Percentiles rank a stretch among this genome's conserved stretches.
Evolutionary conservation across 2,113 vertebrate genomes (phyloP).

Genomic region (Siphamia tubifer): DNA sequence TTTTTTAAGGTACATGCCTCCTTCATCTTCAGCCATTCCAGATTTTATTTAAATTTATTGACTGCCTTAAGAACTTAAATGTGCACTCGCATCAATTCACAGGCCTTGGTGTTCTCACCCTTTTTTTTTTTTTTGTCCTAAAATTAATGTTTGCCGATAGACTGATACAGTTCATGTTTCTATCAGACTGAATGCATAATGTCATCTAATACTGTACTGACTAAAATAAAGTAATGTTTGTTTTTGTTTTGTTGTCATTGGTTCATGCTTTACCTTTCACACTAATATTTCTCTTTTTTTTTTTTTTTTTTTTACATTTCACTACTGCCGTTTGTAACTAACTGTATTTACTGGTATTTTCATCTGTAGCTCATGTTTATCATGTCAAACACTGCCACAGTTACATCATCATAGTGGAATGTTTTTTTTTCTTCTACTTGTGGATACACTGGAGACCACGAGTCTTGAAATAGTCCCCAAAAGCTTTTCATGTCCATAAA

Average conservation of each 20-base stretch:
- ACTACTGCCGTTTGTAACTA: background rate
- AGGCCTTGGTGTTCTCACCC: too few species aligned
- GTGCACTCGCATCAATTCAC: too few species aligned
- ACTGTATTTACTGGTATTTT: too few species aligned
- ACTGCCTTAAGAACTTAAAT: slow-evolving; percentile 8
- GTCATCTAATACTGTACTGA: background rate
- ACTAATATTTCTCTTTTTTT: background rate
- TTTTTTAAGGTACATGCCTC: background rate
- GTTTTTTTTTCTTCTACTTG: background rate
- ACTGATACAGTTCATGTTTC: background rate
- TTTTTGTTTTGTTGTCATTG: background rate
- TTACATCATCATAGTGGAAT: background rate
- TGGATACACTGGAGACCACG: background rate
- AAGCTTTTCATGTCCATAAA: background rate
- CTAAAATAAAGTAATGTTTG: slow-evolving; percentile 4
- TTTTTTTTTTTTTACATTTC: background rate
- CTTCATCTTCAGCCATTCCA: background rate
- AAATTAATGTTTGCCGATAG: too few species aligned
- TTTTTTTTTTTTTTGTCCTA: background rate
- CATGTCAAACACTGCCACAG: background rate
- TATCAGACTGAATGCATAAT: background rate
- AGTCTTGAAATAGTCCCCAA: background rate
- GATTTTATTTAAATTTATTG: background rate
- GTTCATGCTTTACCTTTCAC: background rate
- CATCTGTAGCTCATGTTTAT: background rate